Conservation (phyloP, 2,888 invertebrate species). For the Acrocera orbiculus region DNA sequence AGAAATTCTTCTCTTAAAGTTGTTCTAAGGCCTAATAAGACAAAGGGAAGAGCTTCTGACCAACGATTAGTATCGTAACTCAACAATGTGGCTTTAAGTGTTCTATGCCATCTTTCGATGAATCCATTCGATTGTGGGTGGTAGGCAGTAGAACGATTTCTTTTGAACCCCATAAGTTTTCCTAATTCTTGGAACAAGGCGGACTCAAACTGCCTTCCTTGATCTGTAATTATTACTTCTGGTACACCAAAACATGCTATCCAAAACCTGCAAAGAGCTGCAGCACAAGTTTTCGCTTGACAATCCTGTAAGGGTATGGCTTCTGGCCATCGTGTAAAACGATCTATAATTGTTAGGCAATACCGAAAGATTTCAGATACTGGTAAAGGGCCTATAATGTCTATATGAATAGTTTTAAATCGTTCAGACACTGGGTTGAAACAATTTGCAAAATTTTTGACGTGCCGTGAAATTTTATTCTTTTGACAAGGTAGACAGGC, state of each 20-base stretch:
- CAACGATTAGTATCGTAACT: conserved; percentile 1
- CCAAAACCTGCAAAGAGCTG: not conserved
- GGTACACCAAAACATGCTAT: conserved; percentile 8
- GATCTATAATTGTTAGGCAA: conserved; percentile 4
- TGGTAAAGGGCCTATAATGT: conserved; percentile 3
- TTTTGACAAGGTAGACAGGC: not conserved
- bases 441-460: not conserved
- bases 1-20: not conserved
- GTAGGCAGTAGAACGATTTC: conserved; percentile 2
- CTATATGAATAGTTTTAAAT: conserved; percentile 3
- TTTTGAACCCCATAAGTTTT: not conserved
- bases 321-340: conserved; percentile 4
- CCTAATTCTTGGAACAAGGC: conserved; percentile 6
- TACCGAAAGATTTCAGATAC: not conserved
- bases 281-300: not conserved
- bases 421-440: not conserved
- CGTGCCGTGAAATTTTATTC: conserved; percentile 1
- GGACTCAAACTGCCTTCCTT: conserved; percentile 10
- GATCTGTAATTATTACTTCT: conserved; percentile 8
- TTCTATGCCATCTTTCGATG: conserved; percentile 6
- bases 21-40: conserved; percentile 1
- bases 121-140: conserved; percentile 5
- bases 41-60: conserved; percentile 1
- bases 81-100: conserved; percentile 2
- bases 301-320: not conserved